Base-by-base conservation (phyloP, 2,888 invertebrate genomes). In the Polydrusus cervinus region DNA sequence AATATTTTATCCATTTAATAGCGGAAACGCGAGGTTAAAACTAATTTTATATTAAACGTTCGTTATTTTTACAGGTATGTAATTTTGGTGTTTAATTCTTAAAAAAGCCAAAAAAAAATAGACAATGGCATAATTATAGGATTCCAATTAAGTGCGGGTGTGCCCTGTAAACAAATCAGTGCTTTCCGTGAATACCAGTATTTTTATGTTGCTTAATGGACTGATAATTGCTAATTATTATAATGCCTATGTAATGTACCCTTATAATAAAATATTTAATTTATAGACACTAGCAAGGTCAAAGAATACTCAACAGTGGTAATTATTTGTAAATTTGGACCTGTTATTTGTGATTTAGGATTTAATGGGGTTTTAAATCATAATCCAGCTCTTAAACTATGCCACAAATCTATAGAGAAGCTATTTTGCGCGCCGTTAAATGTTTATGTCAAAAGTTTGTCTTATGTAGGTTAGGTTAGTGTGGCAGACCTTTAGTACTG, bases 1-100 rank as follows among this genome's bases (percentile, higher is more conserved):
- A 25, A 53, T 30, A 11, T 25, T 51, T 53, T 53, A 53, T 53
- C 53, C 30, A n/a, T 53, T 53, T 53, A 53, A 30, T 30, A 53
- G n/a, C 53, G 25, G 25, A 53, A 53, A n/a, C 8, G 20, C 7
- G n/a, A 53, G 1, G 53, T 30, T 25, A 30, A 5, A 25, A 30
- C 11, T 25, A 30, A 53, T n/a, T 30, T 25, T 25, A 25, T 25
- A 53, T 30, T 53, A 25, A 53, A 16, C 16, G 47, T 16, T 49
- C 7, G 1, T 49, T 2, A 9, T 49, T 49, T 3, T 9, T 25
- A 25, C 16, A 49, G 47, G 47, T 49, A 49, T 49, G 16, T 49
- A 49, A 49, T 49, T 49, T 53, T 53, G 20, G 11, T 30, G n/a
- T 53, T 25, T 53, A 16, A 5, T 53, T 53, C n/a, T 0, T 3